Evolutionary conservation across 1,140 invertebrate genomes (phyloP).

Genomic region (Prorops nasuta): DNA sequence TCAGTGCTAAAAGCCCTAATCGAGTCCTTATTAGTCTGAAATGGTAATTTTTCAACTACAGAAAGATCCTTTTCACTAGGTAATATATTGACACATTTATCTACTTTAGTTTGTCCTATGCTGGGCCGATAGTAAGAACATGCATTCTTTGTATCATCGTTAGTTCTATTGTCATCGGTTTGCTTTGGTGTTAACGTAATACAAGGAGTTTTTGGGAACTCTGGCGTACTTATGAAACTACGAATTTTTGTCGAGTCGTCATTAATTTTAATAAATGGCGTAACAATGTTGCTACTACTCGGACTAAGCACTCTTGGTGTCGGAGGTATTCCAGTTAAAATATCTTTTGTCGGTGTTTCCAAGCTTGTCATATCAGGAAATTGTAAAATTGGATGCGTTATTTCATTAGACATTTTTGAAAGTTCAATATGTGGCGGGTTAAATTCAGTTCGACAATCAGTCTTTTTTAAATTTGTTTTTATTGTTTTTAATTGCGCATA

Average conservation of each 20-base stretch:
- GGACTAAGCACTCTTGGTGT: constrained; percentile 48
- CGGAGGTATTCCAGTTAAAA: constrained; percentile 37
- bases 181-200: constrained; percentile 41
- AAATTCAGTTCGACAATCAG: neutral
- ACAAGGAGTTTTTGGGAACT: constrained; percentile 47
- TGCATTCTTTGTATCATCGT: constrained; percentile 13
- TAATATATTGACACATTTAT: neutral
- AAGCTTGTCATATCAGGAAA: constrained; percentile 30
- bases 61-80: neutral
- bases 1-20: too few relatives aligned
- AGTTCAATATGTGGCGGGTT: constrained; percentile 11
- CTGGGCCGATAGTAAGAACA: constrained; percentile 45
- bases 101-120: constrained; percentile 13
- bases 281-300: constrained; percentile 30
- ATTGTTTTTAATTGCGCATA: constrained; percentile 45
- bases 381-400: constrained; percentile 10
- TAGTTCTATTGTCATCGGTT: constrained; percentile 22
- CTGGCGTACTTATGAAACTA: constrained; percentile 44
- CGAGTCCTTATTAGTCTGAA: too few relatives aligned
- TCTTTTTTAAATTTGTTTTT: constrained; percentile 18
- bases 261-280: constrained; percentile 22
- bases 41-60: too few relatives aligned
- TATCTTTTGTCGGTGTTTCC: constrained; percentile 45
- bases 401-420: constrained; percentile 21
- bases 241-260: constrained; percentile 38